phyloP scores from a whole-genome alignment of 2,888 invertebrate species.

The Patella ulyssiponensis region DNA sequence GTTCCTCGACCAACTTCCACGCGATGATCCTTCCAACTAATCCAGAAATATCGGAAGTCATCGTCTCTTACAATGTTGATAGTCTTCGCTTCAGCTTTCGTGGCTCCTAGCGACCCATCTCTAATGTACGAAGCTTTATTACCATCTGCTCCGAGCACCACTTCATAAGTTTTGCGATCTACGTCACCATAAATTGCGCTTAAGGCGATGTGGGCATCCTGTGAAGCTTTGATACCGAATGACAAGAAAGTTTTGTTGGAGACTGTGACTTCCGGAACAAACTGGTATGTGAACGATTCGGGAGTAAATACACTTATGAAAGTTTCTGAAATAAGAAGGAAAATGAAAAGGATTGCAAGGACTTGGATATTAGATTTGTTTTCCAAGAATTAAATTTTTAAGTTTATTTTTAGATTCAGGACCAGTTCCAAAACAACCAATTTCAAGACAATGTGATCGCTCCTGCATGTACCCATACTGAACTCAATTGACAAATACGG shows the following conservation, averaged over 20 bases:
- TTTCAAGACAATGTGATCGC: too few species aligned
- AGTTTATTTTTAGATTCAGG: too few species aligned
- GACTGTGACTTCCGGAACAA: slow-evolving; percentile 67
- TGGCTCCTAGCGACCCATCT: slow-evolving; percentile 57
- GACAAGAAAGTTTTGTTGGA: slow-evolving; percentile 64
- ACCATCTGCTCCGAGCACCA: slow-evolving; percentile 63
- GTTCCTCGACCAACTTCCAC: slow-evolving; percentile 65
- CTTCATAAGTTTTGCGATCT: slow-evolving; percentile 64
- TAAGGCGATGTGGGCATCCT: slow-evolving; percentile 65
- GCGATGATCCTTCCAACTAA: slow-evolving; percentile 61
- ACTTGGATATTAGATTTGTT: too few species aligned
- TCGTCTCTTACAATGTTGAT: slow-evolving; percentile 54
- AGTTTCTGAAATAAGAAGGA: slow-evolving; percentile 55
- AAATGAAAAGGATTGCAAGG: too few species aligned
- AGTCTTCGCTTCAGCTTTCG: slow-evolving; percentile 59
- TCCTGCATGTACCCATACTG: too few species aligned
- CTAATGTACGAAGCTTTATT: slow-evolving; percentile 64
- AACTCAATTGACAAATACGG: too few species aligned
- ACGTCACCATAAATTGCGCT: slow-evolving; percentile 68
- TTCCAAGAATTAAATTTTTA: too few species aligned
- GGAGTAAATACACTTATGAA: slow-evolving; percentile 69
- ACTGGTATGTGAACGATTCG: slow-evolving; percentile 64
- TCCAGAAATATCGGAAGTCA: slow-evolving; percentile 67
- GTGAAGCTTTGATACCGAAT: slow-evolving; percentile 65
- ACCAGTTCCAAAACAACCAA: too few species aligned